Evolutionary conservation across 2,888 invertebrate species (phyloP).

Genomic region (Drosophila differens): DNA sequence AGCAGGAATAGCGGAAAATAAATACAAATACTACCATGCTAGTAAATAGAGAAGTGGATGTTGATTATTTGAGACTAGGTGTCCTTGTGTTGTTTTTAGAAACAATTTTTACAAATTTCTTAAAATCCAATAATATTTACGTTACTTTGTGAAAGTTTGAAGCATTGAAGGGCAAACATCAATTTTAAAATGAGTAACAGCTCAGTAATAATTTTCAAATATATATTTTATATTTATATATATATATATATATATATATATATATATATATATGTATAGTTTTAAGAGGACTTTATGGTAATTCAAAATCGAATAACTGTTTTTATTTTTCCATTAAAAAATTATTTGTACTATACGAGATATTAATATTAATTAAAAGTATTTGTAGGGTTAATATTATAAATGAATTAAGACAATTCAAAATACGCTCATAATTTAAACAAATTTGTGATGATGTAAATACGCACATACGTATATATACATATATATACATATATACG

Average conservation of each 20-base stretch:
- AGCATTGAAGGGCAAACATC: background rate
- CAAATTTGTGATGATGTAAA: conserved; percentile 7
- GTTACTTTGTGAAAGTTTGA: background rate
- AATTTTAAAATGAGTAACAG: background rate
- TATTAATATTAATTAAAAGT: background rate
- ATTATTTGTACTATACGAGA: background rate
- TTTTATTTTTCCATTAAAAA: background rate
- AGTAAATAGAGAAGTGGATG: conserved; percentile 10
- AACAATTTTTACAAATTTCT: background rate
- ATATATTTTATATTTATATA: background rate
- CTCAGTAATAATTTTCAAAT: background rate
- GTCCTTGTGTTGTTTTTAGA: background rate
- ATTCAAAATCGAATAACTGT: background rate
- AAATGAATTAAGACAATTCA: background rate
- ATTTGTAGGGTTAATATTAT: too few relatives aligned
- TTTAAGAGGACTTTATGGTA: background rate
- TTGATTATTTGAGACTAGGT: conserved; percentile 25
- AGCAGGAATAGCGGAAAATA: background rate
- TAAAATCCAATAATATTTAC: background rate
- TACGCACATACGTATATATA: background rate
- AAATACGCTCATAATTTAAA: background rate
- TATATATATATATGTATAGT: background rate
- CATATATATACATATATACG: background rate
- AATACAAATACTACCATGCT: background rate
- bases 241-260: too few relatives aligned